Evolutionary conservation across 2,113 vertebrate genomes (phyloP), one percentile per base, ranked within the genome.

Genomic region (Euleptes europaea): DNA sequence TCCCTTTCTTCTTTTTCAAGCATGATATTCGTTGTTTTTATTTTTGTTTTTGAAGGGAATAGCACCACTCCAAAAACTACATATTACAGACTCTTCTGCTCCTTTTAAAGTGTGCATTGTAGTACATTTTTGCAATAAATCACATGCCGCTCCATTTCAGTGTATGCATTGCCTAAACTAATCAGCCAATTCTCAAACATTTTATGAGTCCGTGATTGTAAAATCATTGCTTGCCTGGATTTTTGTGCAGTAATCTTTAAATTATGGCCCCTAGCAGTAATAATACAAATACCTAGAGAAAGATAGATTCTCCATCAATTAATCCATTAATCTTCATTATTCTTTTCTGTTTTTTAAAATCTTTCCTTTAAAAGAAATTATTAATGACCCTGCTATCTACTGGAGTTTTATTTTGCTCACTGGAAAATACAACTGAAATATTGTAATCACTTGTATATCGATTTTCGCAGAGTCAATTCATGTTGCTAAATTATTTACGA

Each of bases 211-310:
- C 15, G 5, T 23, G 35, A 88, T 81, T 88, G 83, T 81, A 92
- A 95, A 94, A 92, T 87, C 67, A 88, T 89, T 94, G 92, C 0
- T 57, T 28, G 40, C 89, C 88, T 90, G 82, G n/a, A 63, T 33
- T 91, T 83, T 75, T 85, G 69, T 89, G 89, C 76, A 80, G 82
- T 88, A 87, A 92, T 95, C 87, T 90, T 91, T 80, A 93, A 95
- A 95, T 91, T 87, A 91, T 2, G 82, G 66, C 85, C 84, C 90
- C 81, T 84, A 93, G 90, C 80, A 76, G 35, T 66, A 86, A 65
- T 85, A 85, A 85, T 88, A 84, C 82, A 91, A 87, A 51, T 51
- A 4, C 9, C 19, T 15, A 12, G 33, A 38, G 67, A 84, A 77
- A 69, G 12, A 35, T 44, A 44, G 60, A 51, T 51, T 47, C 49